phyloP scores from a whole-genome alignment of 1,140 invertebrate genomes.

The Agraylea sexmaculata region DNA sequence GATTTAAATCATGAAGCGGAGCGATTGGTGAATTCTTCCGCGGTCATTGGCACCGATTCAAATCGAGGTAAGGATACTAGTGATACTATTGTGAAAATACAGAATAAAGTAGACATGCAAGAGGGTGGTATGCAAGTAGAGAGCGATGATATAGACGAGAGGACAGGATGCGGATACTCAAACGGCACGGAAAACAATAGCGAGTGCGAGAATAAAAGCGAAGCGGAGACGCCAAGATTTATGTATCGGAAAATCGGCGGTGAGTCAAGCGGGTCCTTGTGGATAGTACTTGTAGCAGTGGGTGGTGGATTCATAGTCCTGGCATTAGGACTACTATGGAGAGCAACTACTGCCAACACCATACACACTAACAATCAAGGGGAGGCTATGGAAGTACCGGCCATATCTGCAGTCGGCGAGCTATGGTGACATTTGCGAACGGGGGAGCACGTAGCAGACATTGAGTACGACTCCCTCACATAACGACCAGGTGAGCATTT shows the following conservation, averaged over 20 bases:
- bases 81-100: neutral
- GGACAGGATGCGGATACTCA: constrained; percentile 14
- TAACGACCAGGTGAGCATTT: constrained; percentile 39
- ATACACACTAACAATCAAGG: constrained; percentile 21
- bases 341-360: constrained; percentile 26
- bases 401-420: constrained; percentile 49
- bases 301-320: constrained; percentile 29
- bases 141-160: constrained; percentile 8
- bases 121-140: constrained; percentile 5
- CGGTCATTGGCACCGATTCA: neutral
- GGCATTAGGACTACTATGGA: constrained; percentile 27
- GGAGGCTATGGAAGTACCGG: constrained; percentile 56
- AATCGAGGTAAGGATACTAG: neutral
- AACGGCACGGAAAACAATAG: constrained; percentile 20
- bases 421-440: constrained; percentile 55
- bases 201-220: constrained; percentile 18
- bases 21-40: neutral
- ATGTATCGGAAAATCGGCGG: constrained; percentile 21
- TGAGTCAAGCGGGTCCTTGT: constrained; percentile 25
- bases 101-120: neutral
- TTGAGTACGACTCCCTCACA: constrained; percentile 45
- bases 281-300: constrained; percentile 34
- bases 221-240: constrained; percentile 13
- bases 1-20: neutral
- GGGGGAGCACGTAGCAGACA: constrained; percentile 39